Base-by-base conservation (phyloP, 2,797 vertebrate species). In the Megaceryle alcyon region DNA sequence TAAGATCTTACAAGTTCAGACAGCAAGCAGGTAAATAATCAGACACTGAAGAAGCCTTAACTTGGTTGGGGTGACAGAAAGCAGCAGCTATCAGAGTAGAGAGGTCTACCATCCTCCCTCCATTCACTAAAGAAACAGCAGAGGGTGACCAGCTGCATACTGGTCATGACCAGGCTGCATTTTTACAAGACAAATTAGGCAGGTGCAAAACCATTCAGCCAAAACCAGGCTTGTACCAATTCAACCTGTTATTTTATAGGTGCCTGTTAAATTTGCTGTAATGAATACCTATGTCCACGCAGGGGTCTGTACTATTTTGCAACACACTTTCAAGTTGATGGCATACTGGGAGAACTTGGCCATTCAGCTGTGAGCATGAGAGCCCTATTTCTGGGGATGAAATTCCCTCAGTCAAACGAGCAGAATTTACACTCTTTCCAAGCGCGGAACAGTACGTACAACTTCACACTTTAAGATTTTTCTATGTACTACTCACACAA, bases 161-260 rank as follows among this genome's bases (percentile, higher is more conserved):
- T 3, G 19, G 46, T 2, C 17, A 18, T 6, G 29, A 23, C 33
- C 3, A 54, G 25, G 20, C 64, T 4, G 14, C 2, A 5, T 0
- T 5, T 64, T 44, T 14, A 64, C 86, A 56, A 35, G 46, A 44
- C 28, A 23, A 44, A 49, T 57, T 8, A 46, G 53, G 41, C 26
- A 57, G 3, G 5, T 48, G 48, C 53, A 73, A 54, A 84, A 56
- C 66, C 49, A 21, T 19, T n/a, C 82, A 54, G 31, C 14, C 28
- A 10, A 87, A 92, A 33, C 64, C 57, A 26, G 14, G 31, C 35
- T 51, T 8, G 4, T 18, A 59, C 9, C 46, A 54, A n/a, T 41
- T 76, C 51, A 69, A 14, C 17, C 23, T 4, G 0, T n/a, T 59
- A 81, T 11, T 73, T 28, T 20, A 49, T 5, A 61, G 41, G 15